phyloP scores from a whole-genome alignment of 2,113 vertebrate genomes.

The Mirza zaza region DNA sequence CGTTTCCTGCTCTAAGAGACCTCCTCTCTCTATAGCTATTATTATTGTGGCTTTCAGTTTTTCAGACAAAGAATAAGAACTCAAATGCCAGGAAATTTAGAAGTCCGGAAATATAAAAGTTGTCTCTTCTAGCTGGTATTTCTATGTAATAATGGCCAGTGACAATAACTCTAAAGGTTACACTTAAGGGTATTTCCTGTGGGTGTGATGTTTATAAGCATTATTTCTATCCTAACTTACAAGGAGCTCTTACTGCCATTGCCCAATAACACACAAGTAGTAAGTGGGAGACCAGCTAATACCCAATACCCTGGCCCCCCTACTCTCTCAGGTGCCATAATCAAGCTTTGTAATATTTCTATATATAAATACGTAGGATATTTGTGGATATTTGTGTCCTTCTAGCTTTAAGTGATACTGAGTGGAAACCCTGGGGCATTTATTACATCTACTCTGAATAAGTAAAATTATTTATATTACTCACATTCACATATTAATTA shows the following conservation, averaged over 20 bases:
- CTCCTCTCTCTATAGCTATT: not conserved
- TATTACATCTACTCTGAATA: not conserved
- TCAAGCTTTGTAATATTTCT: not conserved
- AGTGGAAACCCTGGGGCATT: not conserved
- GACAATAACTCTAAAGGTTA: not conserved
- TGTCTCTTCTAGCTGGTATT: slow-evolving; percentile 12
- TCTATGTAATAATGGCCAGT: not conserved
- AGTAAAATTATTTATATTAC: not conserved
- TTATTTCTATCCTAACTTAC: not conserved
- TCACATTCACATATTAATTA: not conserved
- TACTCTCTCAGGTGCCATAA: no score
- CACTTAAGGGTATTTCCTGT: not conserved
- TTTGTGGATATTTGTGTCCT: not conserved
- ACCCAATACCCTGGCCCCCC: not conserved
- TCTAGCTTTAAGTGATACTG: not conserved
- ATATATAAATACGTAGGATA: not conserved
- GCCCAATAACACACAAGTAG: not conserved
- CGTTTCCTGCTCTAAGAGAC: not conserved
- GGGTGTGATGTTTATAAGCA: not conserved
- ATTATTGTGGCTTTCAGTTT: not conserved
- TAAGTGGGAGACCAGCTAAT: not conserved
- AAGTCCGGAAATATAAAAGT: not conserved
- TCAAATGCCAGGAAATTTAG: slow-evolving; percentile 51
- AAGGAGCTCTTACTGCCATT: not conserved
- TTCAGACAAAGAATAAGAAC: slow-evolving; percentile 21